Base-by-base conservation (phyloP, 1,140 invertebrate species). In the Pseudoatta argentina region DNA sequence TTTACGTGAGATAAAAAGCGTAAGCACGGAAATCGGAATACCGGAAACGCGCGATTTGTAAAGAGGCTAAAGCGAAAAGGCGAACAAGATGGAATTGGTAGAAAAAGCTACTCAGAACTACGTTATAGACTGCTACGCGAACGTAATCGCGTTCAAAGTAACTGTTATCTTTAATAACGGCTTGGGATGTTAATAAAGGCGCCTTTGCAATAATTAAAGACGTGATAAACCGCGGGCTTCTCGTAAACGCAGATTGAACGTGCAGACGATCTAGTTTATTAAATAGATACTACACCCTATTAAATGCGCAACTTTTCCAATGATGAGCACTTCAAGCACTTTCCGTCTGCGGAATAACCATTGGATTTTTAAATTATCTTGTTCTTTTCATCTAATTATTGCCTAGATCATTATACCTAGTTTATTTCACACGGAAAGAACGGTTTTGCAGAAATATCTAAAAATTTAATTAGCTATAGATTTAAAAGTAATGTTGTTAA, bases 161-260 rank as follows among this genome's bases (percentile, higher is more conserved):
- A 81, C 30, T 66, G 34, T 71, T 81, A 48, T 71, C 34, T 8
- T 8, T 71, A 39, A 27, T 81, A 81, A 81, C 63, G 48, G 48
- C 44, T 55, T 2, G 34, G 39, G 39, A 48, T 24, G 39, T 63
- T 63, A 77, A 77, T 77, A 63, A 77, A 77, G 59, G 51, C 18
- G 75, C 78, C 21, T 39, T 71, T 71, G 78, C 16, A 27, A 44
- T 71, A 44, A 57, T 81, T 71, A 71, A 71, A 81, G 51, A 16
- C 34, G 64, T 21, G 78, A 69, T 81, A 81, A 81, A 69, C 64
- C 27, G 77, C 30, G 30, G 51, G 30, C n/a, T 69, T 24, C 48
- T 81, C 63, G 63, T 79, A 51, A 79, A 67, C 63, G 18, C 48
- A 21, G 30, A 5, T 79, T 63, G 77, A 21, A 81, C n/a, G 77